A percentile compares a stretch with the other conserved stretches of the same genome.
phyloP scores from a whole-genome alignment of 2,888 invertebrate genomes.

The Eupithecia subfuscata region DNA sequence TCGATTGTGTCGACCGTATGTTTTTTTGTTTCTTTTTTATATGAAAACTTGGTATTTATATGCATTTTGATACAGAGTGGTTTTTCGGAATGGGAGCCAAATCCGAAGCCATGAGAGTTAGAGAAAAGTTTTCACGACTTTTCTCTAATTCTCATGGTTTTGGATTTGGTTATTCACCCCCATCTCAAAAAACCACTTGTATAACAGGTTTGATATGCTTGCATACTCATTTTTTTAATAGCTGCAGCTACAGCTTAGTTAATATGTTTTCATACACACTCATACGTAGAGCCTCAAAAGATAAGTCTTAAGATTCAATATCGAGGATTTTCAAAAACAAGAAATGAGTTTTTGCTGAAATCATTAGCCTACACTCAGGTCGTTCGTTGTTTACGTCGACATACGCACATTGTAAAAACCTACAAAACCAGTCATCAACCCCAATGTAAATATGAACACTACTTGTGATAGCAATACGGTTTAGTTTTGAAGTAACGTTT shows the following conservation, averaged over 20 bases:
- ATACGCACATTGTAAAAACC: background rate
- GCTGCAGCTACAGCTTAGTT: background rate
- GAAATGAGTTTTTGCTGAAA: background rate
- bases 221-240: background rate
- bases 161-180: too few species aligned
- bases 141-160: too few species aligned
- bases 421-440: background rate
- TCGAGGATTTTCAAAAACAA: background rate
- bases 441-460: background rate
- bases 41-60: background rate
- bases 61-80: background rate
- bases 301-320: background rate
- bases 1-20: background rate
- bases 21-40: background rate
- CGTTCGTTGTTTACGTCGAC: background rate
- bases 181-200: too few species aligned
- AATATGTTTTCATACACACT: background rate
- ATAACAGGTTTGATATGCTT: background rate
- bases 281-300: background rate
- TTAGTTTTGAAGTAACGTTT: constrained; percentile 7
- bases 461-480: background rate
- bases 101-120: too few species aligned
- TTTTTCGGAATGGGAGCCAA: too few species aligned
- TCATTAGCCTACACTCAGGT: background rate
- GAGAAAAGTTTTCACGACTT: too few species aligned